Base-by-base conservation (phyloP, 2,113 vertebrate species). In the Panthera tigris region DNA sequence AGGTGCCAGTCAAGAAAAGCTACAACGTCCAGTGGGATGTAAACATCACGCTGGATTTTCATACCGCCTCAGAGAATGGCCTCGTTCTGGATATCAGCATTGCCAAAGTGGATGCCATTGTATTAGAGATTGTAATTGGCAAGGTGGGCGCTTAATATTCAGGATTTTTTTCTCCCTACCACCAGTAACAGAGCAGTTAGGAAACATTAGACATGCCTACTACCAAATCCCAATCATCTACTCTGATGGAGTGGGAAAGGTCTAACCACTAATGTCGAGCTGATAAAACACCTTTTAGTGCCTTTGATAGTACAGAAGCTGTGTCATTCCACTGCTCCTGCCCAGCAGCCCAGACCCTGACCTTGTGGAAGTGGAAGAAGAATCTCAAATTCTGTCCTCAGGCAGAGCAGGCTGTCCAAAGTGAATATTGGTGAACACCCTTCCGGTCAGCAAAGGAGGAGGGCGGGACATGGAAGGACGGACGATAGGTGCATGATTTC, bases 11-110 rank as follows among this genome's bases (percentile, higher is more conserved):
- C 96, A 99, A 98, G 93, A 98, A 99, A 83, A 99, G 99, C 7
- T 99, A 99, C 97, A 99, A 99, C 96, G 99, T 99, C 31, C 98
- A 99, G 13, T 99, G 99, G 2, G 99, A 99, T 3, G 52, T 99
- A 96, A 98, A 98, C 0, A 97, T 99, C 92, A 98, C 98, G 4
- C 96, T 99, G 91, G 99, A 99, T 97, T 99, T 99, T 96, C 99
- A 99, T 50, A 99, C 99, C 0, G 99, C 98, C 31, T 97, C 89
- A 0, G 91, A 41, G 39, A 99, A 99, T 0, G 99, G 98, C 0
- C 96, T 99, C 57, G 98, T 99, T 21, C 93, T 99, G 0, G 99
- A 99, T 7, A 98, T 99, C 94, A 99, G 99, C 98, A 99, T 99
- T 13, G 98, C 99, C 10, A 99, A 99, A 78, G 99, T 99, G 0